These are phyloP conservation scores for Epicauta chinensis DNA, from an alignment of 1,140 invertebrate species.

Conservation along the genomic window DNA sequence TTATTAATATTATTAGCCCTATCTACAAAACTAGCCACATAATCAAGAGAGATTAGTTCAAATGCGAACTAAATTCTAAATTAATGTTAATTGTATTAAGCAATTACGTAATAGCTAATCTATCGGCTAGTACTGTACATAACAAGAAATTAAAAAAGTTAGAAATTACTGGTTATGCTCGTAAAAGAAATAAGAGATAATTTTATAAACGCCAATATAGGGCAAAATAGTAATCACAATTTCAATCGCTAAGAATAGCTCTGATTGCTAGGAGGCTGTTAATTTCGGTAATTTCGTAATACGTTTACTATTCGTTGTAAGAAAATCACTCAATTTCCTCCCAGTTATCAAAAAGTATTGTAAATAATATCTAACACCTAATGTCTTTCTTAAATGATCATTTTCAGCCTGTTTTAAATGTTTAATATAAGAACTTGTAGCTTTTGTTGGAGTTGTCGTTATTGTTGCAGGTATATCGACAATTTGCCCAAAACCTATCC, in stretches of 20 bases:
- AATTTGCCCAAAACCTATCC: slow-evolving; percentile 45
- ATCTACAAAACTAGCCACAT: too few species aligned
- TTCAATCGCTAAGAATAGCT: slow-evolving; percentile 26
- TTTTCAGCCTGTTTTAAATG: slow-evolving; percentile 42
- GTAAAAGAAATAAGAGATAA: slow-evolving; percentile 30
- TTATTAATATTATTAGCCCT: too few species aligned
- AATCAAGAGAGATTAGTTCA: too few species aligned
- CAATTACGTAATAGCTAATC: too few species aligned
- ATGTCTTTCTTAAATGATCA: slow-evolving; percentile 42
- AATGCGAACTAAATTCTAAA: too few species aligned
- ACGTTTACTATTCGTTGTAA: not conserved
- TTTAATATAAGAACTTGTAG: slow-evolving; percentile 42
- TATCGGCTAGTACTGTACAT: too few species aligned
- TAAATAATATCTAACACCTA: slow-evolving; percentile 47
- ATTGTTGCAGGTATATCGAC: not conserved
- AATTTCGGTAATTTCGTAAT: slow-evolving; percentile 18
- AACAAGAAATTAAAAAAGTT: too few species aligned
- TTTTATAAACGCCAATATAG: slow-evolving; percentile 28
- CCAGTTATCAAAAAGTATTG: slow-evolving; percentile 19
- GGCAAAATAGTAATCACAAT: slow-evolving; percentile 23
- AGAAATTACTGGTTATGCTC: not conserved
- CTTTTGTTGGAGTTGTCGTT: too few species aligned
- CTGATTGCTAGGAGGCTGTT: slow-evolving; percentile 22
- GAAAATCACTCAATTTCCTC: not conserved
- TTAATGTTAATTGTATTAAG: too few species aligned